Conservation (phyloP, 2,113 vertebrate genomes). For the Lepus timidus region DNA sequence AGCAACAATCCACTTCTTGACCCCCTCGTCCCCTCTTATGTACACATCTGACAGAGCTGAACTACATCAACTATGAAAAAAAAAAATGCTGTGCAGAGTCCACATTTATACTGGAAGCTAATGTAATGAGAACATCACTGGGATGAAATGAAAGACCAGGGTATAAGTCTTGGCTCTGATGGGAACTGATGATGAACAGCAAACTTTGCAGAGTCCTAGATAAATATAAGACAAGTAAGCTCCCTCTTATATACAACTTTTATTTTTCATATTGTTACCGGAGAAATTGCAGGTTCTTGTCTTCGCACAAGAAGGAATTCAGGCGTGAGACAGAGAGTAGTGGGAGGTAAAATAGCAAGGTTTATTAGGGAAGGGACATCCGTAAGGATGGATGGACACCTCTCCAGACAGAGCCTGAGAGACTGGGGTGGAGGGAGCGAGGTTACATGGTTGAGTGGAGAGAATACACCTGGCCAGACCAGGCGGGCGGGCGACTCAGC, state of each 20-base stretch:
- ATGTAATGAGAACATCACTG: background rate
- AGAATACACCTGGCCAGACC: too few relatives aligned
- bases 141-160: background rate
- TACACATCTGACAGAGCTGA: background rate
- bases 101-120: background rate
- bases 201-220: background rate
- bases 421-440: too few relatives aligned
- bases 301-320: too few relatives aligned
- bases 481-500: too few relatives aligned
- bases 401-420: too few relatives aligned
- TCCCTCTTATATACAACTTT: background rate
- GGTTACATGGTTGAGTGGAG: too few relatives aligned
- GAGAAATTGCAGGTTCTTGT: too few relatives aligned
- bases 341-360: too few relatives aligned
- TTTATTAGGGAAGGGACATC: too few relatives aligned
- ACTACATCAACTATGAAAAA: background rate
- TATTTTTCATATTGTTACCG: background rate
- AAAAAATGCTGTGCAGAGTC: background rate
- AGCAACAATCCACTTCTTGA: background rate
- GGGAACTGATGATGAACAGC: background rate
- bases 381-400: too few relatives aligned
- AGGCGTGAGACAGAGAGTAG: too few relatives aligned
- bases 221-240: background rate
- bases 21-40: background rate
- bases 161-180: background rate